These are phyloP conservation scores for Anneissia japonica DNA, from an alignment of 35 echinoderm and acorn worm species.

Conservation along the genomic window DNA sequence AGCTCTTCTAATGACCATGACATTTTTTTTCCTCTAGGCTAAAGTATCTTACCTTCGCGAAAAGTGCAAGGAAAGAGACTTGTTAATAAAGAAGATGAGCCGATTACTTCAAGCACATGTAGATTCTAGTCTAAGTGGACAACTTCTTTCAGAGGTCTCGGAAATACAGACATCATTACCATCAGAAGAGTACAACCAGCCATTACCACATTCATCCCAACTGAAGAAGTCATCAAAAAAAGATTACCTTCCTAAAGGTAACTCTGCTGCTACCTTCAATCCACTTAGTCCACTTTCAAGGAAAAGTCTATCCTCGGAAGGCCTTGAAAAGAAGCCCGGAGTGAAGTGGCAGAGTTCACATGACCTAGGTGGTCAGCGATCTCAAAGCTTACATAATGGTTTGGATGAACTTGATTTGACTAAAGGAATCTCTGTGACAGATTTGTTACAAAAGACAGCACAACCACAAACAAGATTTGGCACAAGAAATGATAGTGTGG, in stretches of 20 bases:
- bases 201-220: not conserved
- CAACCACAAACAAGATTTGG: not conserved
- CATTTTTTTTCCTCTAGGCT: too few species aligned
- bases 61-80: conserved; percentile 15
- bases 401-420: not conserved
- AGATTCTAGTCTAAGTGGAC: not conserved
- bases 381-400: not conserved
- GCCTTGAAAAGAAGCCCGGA: not conserved
- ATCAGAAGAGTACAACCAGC: conserved; percentile 5
- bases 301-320: not conserved
- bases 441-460: not conserved
- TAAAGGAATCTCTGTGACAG: not conserved
- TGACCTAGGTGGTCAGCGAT: not conserved
- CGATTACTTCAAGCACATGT: not conserved
- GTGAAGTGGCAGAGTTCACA: not conserved
- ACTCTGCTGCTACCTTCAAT: not conserved
- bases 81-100: not conserved
- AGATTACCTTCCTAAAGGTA: not conserved
- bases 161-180: not conserved
- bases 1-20: too few species aligned
- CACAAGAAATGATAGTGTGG: not conserved
- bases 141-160: not conserved
- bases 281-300: not conserved
- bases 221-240: not conserved
- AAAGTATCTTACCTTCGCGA: conserved; percentile 2